phyloP scores from a whole-genome alignment of 2,888 invertebrate genomes.

The Melipona beecheii region DNA sequence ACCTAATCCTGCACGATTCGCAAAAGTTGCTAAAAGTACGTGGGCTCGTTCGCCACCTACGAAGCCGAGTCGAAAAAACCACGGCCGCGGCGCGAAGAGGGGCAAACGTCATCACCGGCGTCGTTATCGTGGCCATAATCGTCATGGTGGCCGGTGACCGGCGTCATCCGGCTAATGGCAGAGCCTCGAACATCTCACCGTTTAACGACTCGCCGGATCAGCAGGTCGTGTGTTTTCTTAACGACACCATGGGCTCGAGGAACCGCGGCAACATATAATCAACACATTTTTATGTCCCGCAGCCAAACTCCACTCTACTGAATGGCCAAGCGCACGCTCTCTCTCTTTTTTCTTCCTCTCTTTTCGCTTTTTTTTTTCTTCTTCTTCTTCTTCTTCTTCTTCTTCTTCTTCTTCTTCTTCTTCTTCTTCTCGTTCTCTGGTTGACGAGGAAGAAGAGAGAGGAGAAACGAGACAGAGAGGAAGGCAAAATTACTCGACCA shows the following conservation, averaged over 20 bases:
- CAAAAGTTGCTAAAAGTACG: background rate
- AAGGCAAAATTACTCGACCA: conserved; percentile 83
- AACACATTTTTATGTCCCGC: conserved; percentile 84
- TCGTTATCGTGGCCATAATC: conserved; percentile 48
- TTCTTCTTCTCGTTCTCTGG: conserved; percentile 16
- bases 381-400: conserved; percentile 16
- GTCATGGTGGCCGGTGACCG: conserved; percentile 51
- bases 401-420: conserved; percentile 32
- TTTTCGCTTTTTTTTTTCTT: conserved; percentile 44
- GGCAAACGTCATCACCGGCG: conserved; percentile 38
- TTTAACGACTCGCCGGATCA: conserved; percentile 76
- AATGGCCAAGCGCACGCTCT: conserved; percentile 74
- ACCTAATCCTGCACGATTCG: too few species aligned
- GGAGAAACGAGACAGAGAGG: conserved; percentile 27
- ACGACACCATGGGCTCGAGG: conserved; percentile 78
- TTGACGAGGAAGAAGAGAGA: conserved; percentile 11
- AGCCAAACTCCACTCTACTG: conserved; percentile 81
- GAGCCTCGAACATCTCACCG: conserved; percentile 70
- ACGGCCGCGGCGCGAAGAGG: conserved; percentile 11
- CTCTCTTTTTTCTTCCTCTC: conserved; percentile 11
- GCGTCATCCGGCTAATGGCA: conserved; percentile 59
- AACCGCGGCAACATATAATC: conserved; percentile 81
- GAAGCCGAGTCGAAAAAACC: background rate
- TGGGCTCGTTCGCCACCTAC: conserved; percentile 26
- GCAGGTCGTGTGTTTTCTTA: conserved; percentile 76